Base-by-base conservation (phyloP, 2,888 invertebrate genomes). In the Epicampocera succincta region DNA sequence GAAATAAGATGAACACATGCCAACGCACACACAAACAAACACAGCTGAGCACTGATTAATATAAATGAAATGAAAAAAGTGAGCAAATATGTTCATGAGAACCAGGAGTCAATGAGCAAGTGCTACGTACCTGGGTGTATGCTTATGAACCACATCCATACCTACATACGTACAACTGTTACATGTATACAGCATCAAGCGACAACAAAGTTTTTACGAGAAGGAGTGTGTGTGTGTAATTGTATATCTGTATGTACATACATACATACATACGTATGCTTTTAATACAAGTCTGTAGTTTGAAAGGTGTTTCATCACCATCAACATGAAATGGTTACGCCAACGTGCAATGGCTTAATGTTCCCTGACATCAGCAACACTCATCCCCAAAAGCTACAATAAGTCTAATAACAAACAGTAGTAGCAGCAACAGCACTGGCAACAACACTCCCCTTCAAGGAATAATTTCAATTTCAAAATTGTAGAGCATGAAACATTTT, bases 381-480 rank as follows among this genome's bases (percentile, higher is more conserved):
- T 52, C 40, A n/a, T 42, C 42, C 58, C 58, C 58, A 60, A 60
- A 60, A 68, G 13, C 66, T 25, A 29, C 42, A 75, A 19, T 50
- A 63, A 17, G 11, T 38, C 15, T 33, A 44, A 8, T 46, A 58
- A 15, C 46, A 46, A 54, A 33, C 17, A 66, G 13, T n/a, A 46
- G 25, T 9, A 56, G 17, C 54, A 50, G n/a, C 2, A 38, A 33
- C 40, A 65, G 8, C 15, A 50, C 11, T n/a, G 40, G 21, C 21
- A 68, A 13, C 46, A 42, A 69, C 17, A 33, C 33, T 60, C 17
- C n/a, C 85, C 84, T 85, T 86, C 21, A 85, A 84, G 87, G 88
- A 86, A 87, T 87, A 87, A 87, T 87, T 88, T 88, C 87, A 88
- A 87, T 87, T 87, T 88, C 87, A 87, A 87, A 87, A 87, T 87